Evolutionary conservation across 2,888 invertebrate species (phyloP).

Genomic region (Drosophila putrida): DNA sequence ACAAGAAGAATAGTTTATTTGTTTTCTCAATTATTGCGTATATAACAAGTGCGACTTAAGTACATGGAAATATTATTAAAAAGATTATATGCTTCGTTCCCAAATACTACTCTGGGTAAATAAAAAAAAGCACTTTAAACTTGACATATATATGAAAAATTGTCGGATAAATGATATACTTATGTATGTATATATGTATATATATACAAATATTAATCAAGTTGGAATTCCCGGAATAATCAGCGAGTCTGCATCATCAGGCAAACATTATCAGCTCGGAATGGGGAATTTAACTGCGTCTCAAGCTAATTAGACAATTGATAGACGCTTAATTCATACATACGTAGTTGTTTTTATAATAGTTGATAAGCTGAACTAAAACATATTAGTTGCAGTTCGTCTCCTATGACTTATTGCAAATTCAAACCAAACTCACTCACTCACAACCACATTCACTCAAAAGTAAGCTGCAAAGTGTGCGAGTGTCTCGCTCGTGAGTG

Average conservation of each 20-base stretch:
- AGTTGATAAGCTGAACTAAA: conserved; percentile 18
- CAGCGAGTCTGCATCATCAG: conserved; percentile 15
- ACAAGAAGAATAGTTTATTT: conserved; percentile 3
- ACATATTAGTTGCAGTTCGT: neutral
- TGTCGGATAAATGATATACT: neutral
- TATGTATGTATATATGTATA: neutral
- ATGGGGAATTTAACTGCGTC: conserved; percentile 30
- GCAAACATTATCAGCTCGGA: conserved; percentile 19
- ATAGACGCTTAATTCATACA: neutral
- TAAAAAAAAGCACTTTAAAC: conserved; percentile 40
- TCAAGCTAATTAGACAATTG: conserved; percentile 15
- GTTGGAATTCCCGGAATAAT: conserved; percentile 6
- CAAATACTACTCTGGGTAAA: neutral
- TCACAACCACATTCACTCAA: conserved; percentile 2
- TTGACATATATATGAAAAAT: conserved; percentile 43
- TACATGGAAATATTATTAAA: neutral
- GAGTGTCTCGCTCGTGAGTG: conserved; percentile 34
- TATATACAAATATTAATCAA: neutral
- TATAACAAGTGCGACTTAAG: conserved; percentile 39
- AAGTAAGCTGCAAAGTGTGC: conserved; percentile 12
- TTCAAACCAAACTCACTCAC: conserved; percentile 1
- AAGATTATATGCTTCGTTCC: too few relatives aligned
- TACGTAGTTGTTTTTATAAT: neutral
- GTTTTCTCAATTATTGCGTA: conserved; percentile 29
- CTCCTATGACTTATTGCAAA: neutral